A percentile compares a stretch with the other conserved stretches of the same genome.
These are phyloP conservation scores for Campylomormyrus numenius DNA, from an alignment of 2,113 vertebrate genomes.

Conservation along the genomic window DNA sequence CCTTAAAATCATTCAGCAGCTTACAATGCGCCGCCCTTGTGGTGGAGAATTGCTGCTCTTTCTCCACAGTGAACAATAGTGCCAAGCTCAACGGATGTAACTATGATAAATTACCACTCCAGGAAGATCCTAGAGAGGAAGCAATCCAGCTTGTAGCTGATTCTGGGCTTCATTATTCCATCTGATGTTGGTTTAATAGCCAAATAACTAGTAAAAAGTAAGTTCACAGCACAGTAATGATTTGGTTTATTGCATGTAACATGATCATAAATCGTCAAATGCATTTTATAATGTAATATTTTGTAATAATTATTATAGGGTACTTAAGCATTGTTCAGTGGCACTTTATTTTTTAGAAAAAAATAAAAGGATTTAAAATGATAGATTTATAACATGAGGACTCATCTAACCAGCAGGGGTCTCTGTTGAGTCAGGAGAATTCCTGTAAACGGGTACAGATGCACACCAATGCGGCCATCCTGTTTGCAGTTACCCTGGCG, in stretches of 20 bases:
- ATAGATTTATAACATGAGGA: not conserved
- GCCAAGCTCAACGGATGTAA: not conserved
- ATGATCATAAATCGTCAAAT: not conserved
- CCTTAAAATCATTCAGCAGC: not conserved
- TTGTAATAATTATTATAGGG: not conserved
- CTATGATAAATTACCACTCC: not conserved
- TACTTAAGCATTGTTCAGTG: not conserved
- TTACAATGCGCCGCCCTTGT: not conserved
- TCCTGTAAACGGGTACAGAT: too few relatives aligned
- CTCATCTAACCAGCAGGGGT: not conserved
- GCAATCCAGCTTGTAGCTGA: not conserved
- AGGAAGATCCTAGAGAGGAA: not conserved
- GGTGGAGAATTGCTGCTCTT: not conserved
- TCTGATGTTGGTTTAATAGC: not conserved
- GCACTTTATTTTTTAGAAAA: not conserved
- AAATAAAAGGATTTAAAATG: not conserved
- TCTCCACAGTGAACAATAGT: not conserved
- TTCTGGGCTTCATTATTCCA: not conserved
- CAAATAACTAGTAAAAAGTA: not conserved
- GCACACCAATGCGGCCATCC: too few relatives aligned
- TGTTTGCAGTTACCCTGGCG: not conserved
- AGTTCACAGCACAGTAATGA: not conserved
- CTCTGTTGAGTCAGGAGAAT: not conserved
- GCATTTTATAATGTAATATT: not conserved
- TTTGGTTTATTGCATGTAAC: not conserved